Evolutionary conservation across 2,113 vertebrate species (phyloP), one percentile per base, ranked within the genome.

Genomic region (Ondatra zibethicus): DNA sequence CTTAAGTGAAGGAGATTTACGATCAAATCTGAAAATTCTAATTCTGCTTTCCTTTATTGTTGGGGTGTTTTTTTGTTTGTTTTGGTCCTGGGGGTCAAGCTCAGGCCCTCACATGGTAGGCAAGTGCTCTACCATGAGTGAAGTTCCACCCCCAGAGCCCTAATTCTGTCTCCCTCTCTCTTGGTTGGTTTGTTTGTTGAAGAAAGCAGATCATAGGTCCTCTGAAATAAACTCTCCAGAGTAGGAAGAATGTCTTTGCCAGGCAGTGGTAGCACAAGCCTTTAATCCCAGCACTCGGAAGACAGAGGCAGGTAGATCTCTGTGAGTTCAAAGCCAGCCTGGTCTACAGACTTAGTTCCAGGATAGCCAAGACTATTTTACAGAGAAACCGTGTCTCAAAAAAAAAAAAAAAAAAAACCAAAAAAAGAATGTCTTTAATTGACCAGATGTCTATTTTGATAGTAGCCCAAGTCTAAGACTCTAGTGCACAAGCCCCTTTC

Each of bases 381-480:
- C 45, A 47, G 45, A 47, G 45, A 47, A 47, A 47, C 45, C 45
- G 4, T 47, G 45, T 47, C 45, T 47, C 45, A 47, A 6, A 47
- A 47, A 4, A 47, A 47, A 47, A 47, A 47, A 47, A 4, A 47
- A 47, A 47, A 4, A 47, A 47, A 47, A 47, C 4, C 45, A 47
- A 47, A 47, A 47, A 47, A 90, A 72, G 87, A 88, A 23, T 86
- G 42, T 84, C 80, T 93, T 63, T 95, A 85, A 77, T 89, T 72
- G 85, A 21, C 73, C 47, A 63, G 61, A 45, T 68, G 23, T 88
- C 63, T 73, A 47, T 58, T 85, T 82, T 39, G 36, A 25, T 58
- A 14, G 21, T 42, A 72, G 11, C 25, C 14, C 78, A 89, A 50
- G 85, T 73, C 92, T 87, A 92, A 89, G 68, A 82, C 80, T 3